Evolutionary conservation across 2,797 vertebrate species (phyloP).

Genomic region (Cetoscarus ocellatus): DNA sequence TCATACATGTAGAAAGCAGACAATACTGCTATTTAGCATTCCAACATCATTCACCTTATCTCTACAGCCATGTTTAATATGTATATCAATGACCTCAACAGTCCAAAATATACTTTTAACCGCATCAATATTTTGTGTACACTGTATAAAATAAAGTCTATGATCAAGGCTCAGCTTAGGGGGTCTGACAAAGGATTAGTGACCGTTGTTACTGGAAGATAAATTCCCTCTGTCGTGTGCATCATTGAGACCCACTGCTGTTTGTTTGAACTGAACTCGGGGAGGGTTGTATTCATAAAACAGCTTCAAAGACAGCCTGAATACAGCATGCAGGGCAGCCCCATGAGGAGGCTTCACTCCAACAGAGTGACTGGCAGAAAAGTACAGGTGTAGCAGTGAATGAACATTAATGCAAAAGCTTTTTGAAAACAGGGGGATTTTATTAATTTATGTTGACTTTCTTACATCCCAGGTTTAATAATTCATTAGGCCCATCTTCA

Average conservation of each 20-base stretch:
- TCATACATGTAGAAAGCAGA: background rate
- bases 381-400: constrained; percentile 20
- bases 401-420: constrained; percentile 1
- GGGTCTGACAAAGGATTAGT: constrained; percentile 38
- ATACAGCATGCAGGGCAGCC: constrained; percentile 23
- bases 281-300: constrained; percentile 22
- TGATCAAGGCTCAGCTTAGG: constrained; percentile 27
- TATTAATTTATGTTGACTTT: background rate
- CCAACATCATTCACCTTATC: background rate
- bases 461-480: no score
- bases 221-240: constrained; percentile 37
- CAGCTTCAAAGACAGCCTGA: constrained; percentile 42
- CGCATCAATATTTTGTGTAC: background rate
- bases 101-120: constrained; percentile 2
- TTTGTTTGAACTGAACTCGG: constrained; percentile 48
- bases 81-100: background rate
- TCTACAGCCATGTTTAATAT: background rate
- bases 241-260: constrained; percentile 46
- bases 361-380: constrained; percentile 1
- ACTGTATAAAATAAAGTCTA: constrained; percentile 8
- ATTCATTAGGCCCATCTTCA: background rate
- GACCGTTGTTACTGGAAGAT: constrained; percentile 24
- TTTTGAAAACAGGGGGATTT: background rate
- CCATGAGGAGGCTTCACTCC: constrained; percentile 7
- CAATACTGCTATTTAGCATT: background rate